phyloP scores from a whole-genome alignment of 53 echinoderm and acorn worm genomes.

The Arbacia lixula region DNA sequence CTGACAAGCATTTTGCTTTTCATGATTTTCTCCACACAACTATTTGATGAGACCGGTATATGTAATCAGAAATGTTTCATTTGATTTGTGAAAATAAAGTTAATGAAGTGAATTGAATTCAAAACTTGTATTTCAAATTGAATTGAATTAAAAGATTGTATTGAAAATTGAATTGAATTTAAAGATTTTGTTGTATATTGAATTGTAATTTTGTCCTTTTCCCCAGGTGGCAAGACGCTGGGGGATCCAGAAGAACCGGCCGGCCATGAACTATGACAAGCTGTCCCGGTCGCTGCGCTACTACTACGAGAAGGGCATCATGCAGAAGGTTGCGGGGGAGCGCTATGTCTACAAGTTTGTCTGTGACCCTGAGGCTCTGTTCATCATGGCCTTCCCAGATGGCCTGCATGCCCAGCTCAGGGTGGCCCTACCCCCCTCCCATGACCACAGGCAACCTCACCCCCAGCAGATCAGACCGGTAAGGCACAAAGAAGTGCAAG shows the following conservation, averaged over 20 bases:
- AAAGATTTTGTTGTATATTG: too few relatives aligned
- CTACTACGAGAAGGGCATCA: conserved; percentile 99
- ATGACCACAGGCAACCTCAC: conserved; percentile 73
- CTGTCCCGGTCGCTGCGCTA: conserved; percentile 95
- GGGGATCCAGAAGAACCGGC: conserved; percentile 99
- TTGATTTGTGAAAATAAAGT: too few relatives aligned
- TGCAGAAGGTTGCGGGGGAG: conserved; percentile 99
- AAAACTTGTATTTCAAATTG: too few relatives aligned
- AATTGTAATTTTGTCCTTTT: background rate
- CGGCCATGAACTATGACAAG: conserved; percentile 99
- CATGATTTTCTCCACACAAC: too few relatives aligned
- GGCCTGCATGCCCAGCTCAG: conserved; percentile 75
- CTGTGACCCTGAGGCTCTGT: conserved; percentile 97
- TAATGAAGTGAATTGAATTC: too few relatives aligned
- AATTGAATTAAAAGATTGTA: too few relatives aligned
- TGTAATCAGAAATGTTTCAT: too few relatives aligned
- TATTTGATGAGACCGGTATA: too few relatives aligned
- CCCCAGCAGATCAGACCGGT: conserved; percentile 49
- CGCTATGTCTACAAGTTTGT: conserved; percentile 99
- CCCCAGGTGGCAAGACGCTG: conserved; percentile 91
- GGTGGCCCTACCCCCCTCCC: conserved; percentile 58
- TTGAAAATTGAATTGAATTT: too few relatives aligned
- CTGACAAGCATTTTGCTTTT: too few relatives aligned
- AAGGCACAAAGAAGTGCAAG: too few relatives aligned
- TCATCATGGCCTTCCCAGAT: conserved; percentile 98